phyloP scores from a whole-genome alignment of 1,140 invertebrate species.

The Calephelis nemesis region DNA sequence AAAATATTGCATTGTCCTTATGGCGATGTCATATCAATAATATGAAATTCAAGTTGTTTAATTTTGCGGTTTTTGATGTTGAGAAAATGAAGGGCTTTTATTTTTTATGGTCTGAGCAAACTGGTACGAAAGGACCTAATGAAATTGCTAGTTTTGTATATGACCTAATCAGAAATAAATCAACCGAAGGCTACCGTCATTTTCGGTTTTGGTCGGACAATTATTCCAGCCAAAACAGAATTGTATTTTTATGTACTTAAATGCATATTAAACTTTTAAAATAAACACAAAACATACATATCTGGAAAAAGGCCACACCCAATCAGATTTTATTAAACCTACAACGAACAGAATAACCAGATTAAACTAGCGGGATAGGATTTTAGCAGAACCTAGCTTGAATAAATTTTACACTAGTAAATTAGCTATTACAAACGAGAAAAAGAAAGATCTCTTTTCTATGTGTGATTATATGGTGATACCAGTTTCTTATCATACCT shows the following conservation, averaged over 20 bases:
- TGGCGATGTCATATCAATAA: not conserved
- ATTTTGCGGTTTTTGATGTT: constrained; percentile 5
- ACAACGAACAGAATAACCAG: too few species aligned
- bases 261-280: not conserved
- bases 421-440: too few species aligned
- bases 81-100: not conserved
- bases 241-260: constrained; percentile 6
- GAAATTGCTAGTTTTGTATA: constrained; percentile 7
- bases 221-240: constrained; percentile 11
- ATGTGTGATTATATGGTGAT: too few species aligned
- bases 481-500: too few species aligned
- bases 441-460: too few species aligned
- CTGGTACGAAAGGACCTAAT: not conserved
- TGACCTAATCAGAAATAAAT: constrained; percentile 12
- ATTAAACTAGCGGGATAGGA: too few species aligned
- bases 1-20: constrained; percentile 5
- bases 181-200: not conserved
- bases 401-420: too few species aligned
- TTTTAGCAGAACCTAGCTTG: too few species aligned
- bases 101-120: constrained; percentile 4
- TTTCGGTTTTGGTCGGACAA: constrained; percentile 1
- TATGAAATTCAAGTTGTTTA: not conserved
- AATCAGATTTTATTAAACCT: too few species aligned
- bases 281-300: constrained; percentile 19
- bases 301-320: too few species aligned